phyloP scores from a whole-genome alignment of 2,888 invertebrate species.

The Brenthis ino region DNA sequence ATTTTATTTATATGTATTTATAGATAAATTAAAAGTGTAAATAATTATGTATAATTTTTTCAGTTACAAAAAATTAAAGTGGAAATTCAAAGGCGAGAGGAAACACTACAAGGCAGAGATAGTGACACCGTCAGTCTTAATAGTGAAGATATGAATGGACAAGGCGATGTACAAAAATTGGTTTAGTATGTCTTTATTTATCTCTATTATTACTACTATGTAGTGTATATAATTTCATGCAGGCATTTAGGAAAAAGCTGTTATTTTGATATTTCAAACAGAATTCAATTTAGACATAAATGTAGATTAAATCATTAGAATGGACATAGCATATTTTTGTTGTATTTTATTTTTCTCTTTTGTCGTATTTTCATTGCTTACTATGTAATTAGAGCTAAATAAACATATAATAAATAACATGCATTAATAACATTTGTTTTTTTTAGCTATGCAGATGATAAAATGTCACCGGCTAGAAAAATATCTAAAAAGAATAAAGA shows the following conservation, averaged over 20 bases:
- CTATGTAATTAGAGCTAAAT: not conserved
- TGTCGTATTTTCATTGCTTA: too few species aligned
- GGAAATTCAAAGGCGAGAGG: conserved; percentile 90
- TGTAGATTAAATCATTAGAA: too few species aligned
- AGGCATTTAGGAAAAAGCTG: too few species aligned
- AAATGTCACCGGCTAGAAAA: conserved; percentile 58
- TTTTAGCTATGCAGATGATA: conserved; percentile 67
- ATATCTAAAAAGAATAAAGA: conserved; percentile 44
- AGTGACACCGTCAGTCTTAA: conserved; percentile 76
- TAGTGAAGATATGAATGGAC: conserved; percentile 59
- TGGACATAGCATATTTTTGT: too few species aligned
- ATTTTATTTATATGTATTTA: not conserved
- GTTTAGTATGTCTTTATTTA: conserved; percentile 58
- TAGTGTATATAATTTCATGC: too few species aligned
- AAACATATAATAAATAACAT: too few species aligned
- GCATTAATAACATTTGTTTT: not conserved
- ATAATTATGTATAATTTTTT: not conserved
- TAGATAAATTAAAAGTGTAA: not conserved
- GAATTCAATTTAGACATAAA: too few species aligned
- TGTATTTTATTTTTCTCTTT: too few species aligned
- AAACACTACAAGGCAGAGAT: conserved; percentile 86
- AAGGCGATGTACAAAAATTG: conserved; percentile 64
- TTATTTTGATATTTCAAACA: too few species aligned
- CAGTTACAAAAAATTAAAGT: conserved; percentile 87
- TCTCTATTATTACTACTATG: too few species aligned